phyloP scores from a whole-genome alignment of 2,888 invertebrate genomes.

The Synanthedon tipuliformis region DNA sequence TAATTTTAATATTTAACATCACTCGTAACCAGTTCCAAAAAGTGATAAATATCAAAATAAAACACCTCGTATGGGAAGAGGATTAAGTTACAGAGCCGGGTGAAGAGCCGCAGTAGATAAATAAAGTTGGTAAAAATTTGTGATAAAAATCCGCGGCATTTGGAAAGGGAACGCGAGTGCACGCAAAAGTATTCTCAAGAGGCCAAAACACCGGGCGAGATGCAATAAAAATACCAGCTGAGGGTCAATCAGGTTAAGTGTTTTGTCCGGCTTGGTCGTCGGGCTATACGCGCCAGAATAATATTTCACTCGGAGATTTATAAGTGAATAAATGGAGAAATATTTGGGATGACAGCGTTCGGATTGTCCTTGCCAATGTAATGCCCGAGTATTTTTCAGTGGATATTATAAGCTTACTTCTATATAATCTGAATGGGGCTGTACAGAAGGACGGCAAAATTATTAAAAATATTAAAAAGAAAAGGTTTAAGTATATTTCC shows the following conservation, averaged over 20 bases:
- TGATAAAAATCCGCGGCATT: slow-evolving; percentile 19
- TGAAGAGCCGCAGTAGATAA: neutral
- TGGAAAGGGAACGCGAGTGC: slow-evolving; percentile 18
- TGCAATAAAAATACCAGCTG: slow-evolving; percentile 54
- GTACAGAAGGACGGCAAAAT: neutral
- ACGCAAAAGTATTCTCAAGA: slow-evolving; percentile 26
- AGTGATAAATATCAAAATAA: too few species aligned
- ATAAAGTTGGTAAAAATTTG: slow-evolving; percentile 8
- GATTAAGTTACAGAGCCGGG: neutral
- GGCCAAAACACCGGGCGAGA: slow-evolving; percentile 25
- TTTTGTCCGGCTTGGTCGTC: slow-evolving; percentile 30
- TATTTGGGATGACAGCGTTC: slow-evolving; percentile 30
- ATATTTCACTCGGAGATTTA: slow-evolving; percentile 44
- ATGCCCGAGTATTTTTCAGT: neutral
- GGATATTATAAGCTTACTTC: neutral
- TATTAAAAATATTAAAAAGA: neutral
- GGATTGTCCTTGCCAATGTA: neutral
- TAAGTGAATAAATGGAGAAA: slow-evolving; percentile 37
- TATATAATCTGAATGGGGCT: neutral
- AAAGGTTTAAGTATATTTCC: too few species aligned
- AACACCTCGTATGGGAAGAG: neutral
- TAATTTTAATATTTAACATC: too few species aligned
- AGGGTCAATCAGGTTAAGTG: slow-evolving; percentile 61
- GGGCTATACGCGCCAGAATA: slow-evolving; percentile 28
- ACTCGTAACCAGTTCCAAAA: too few species aligned